These are phyloP conservation scores for Cervus canadensis DNA, from an alignment of 2,113 vertebrate genomes.

Conservation along the genomic window DNA sequence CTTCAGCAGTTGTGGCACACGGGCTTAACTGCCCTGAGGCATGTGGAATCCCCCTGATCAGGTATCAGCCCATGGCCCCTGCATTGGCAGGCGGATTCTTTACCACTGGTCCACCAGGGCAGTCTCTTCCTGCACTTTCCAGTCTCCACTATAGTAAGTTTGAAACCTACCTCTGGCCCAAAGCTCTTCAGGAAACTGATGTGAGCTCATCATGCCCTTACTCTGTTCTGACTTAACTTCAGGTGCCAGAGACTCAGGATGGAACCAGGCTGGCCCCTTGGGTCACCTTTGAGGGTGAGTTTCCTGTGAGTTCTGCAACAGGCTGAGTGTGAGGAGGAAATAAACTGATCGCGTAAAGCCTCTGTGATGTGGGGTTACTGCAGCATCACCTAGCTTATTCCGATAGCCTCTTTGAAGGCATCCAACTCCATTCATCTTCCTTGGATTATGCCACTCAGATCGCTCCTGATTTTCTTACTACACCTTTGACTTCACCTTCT, in stretches of 20 bases:
- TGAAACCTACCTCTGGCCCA: neutral
- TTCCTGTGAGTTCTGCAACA: neutral
- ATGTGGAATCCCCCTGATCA: neutral
- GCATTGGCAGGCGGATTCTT: neutral
- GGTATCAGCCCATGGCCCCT: neutral
- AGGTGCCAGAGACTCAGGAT: neutral
- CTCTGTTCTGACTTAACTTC: neutral
- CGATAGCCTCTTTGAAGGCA: neutral
- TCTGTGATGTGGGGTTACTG: neutral
- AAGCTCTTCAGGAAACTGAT: neutral
- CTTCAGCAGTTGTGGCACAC: neutral
- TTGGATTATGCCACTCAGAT: neutral
- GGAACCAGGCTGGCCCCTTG: neutral
- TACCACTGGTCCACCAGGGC: neutral
- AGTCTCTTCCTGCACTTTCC: neutral
- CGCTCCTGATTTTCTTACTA: neutral
- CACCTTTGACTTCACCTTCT: neutral
- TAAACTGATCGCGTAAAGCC: neutral
- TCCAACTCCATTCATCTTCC: neutral
- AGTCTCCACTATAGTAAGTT: neutral
- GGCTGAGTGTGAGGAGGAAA: neutral
- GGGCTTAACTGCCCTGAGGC: neutral
- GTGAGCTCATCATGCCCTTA: neutral
- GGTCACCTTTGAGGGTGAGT: neutral
- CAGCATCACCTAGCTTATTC: neutral